A percentile compares a stretch with the other conserved stretches of the same genome.
These are phyloP conservation scores for Gryon sp. DNA, from an alignment of 1,140 invertebrate species.

Conservation along the genomic window DNA sequence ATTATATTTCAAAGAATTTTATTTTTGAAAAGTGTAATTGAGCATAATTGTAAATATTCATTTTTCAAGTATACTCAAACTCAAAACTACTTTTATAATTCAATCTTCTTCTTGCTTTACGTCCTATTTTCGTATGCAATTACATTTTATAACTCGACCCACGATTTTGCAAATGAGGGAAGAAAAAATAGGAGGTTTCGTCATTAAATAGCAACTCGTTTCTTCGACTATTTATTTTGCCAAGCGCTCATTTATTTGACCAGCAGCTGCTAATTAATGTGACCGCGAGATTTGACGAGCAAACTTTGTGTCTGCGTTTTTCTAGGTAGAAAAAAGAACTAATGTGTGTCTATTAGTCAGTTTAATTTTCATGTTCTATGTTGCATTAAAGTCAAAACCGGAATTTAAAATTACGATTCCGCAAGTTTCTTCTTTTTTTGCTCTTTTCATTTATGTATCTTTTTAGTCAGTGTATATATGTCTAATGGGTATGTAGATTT, in stretches of 20 bases:
- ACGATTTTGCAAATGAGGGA: neutral
- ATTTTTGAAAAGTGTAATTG: neutral
- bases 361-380: too few species aligned
- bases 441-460: too few species aligned
- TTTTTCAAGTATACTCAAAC: neutral
- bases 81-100: constrained; percentile 4
- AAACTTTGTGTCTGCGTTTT: constrained; percentile 1
- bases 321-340: neutral
- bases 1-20: too few species aligned
- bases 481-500: too few species aligned
- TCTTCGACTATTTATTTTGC: constrained; percentile 16
- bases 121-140: neutral
- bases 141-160: constrained; percentile 8
- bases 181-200: neutral
- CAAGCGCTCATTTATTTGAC: constrained; percentile 24
- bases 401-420: too few species aligned
- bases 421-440: too few species aligned
- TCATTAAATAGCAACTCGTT: constrained; percentile 10
- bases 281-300: constrained; percentile 1
- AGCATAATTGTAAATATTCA: neutral
- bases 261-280: constrained; percentile 23
- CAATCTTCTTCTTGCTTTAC: neutral
- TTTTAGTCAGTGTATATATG: too few species aligned
- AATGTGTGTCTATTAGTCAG: neutral
- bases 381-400: too few species aligned